Evolutionary conservation across 2,888 invertebrate genomes (phyloP), one percentile per base, ranked within the genome.

Genomic region (Aspidiotus rigidus): DNA sequence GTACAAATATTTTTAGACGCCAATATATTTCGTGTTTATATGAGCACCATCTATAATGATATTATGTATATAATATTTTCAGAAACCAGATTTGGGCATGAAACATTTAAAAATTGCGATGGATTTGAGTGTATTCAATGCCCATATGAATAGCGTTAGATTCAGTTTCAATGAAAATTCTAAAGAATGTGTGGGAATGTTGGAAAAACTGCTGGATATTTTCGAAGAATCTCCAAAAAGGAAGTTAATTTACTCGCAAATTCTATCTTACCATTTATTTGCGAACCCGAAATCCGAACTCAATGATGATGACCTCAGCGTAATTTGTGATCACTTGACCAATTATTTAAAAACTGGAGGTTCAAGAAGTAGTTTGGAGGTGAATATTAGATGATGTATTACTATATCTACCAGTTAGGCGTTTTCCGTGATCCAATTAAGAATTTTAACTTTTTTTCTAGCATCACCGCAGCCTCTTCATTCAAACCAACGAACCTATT

Each of bases 221-320:
- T 64, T 54, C n/a, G 11, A 55, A n/a, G 64, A 64, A 9, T 41
- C 53, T 7, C 11, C 39, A 6, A 28, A 54, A 16, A 39, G 41
- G 0, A 55, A 41, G 3, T 55, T 64, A 7, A n/a, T 64, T 10
- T 54, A 17, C 9, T 41, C 49, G 10, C 64, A 64, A 7, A 64
- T 64, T 1, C 17, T 64, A 28, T 64, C 64, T 11, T 64, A 64
- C 11, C 15, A 39, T 10, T 15, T 64, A n/a, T 55, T 56, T 11
- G 2, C 41, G 0, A 40, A 64, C 15, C 28, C 28, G 5, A 28
- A 28, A 5, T 28, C 28, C 5, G 28, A 28, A 28, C 28, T 28
- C 28, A 28, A 5, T 28, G 28, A 28, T 28, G 13, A 40, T 2
- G 64, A 64, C 39, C 0, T 64, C 1, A 16, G 11, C 9, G 16